phyloP scores from a whole-genome alignment of 1,140 invertebrate genomes.

The Scaptodrosophila lebanonensis region DNA sequence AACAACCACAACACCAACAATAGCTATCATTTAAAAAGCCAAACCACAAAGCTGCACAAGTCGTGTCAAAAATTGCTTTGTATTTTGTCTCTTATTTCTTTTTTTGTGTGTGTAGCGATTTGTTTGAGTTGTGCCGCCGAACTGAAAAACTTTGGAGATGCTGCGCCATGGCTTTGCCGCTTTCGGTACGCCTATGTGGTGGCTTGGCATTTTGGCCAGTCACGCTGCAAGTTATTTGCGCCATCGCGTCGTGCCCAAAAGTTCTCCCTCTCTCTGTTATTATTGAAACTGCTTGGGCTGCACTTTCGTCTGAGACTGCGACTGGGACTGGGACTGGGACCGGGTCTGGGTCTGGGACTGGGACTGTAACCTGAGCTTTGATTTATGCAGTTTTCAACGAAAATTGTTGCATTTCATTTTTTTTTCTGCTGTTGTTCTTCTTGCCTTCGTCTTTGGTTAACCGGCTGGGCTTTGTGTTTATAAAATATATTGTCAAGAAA shows the following conservation, averaged over 20 bases:
- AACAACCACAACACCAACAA: too few species aligned
- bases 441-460: conserved; percentile 11
- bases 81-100: too few species aligned
- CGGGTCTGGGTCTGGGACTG: conserved; percentile 38
- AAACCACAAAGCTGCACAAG: conserved; percentile 13
- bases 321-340: conserved; percentile 47
- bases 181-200: conserved; percentile 38
- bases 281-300: conserved; percentile 65
- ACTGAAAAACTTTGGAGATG: not conserved
- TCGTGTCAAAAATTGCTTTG: too few species aligned
- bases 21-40: not conserved
- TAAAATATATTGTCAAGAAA: too few species aligned
- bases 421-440: conserved; percentile 13
- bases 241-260: conserved; percentile 47
- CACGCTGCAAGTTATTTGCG: conserved; percentile 73
- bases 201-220: conserved; percentile 66
- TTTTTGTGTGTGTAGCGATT: too few species aligned
- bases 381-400: conserved; percentile 59
- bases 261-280: conserved; percentile 56
- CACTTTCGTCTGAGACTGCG: conserved; percentile 23
- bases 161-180: conserved; percentile 1
- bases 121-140: too few species aligned
- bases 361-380: conserved; percentile 43
- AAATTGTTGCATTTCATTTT: conserved; percentile 39
- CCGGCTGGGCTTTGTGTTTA: too few species aligned